Conservation (phyloP, 2,113 vertebrate species). For the Hippocampus abdominalis region DNA sequence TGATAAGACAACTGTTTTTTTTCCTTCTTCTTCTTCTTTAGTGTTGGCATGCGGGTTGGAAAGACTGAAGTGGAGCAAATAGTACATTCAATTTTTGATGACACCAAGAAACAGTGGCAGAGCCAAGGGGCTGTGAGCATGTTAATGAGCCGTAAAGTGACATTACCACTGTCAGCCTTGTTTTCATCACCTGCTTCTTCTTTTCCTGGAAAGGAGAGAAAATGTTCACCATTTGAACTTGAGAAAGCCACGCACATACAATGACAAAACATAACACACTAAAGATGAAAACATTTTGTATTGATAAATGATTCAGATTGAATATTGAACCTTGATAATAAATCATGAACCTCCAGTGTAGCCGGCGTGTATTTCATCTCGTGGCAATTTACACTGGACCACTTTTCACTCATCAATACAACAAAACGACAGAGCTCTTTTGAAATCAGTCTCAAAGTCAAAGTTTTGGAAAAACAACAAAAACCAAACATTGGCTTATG, state of each 20-base stretch:
- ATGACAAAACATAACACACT: constrained; percentile 35
- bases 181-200: constrained; percentile 54
- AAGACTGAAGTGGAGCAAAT: constrained; percentile 47
- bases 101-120: constrained; percentile 43
- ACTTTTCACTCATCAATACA: background rate
- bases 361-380: background rate
- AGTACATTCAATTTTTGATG: constrained; percentile 59
- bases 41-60: constrained; percentile 37
- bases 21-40: constrained; percentile 43
- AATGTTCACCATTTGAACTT: constrained; percentile 33
- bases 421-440: background rate
- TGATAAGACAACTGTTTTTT: constrained; percentile 61
- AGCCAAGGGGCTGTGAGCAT: constrained; percentile 44
- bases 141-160: constrained; percentile 51
- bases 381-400: background rate
- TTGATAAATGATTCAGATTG: constrained; percentile 24
- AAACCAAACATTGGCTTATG: background rate
- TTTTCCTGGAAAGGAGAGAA: constrained; percentile 44
- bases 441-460: background rate
- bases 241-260: constrained; percentile 21
- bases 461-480: background rate
- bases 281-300: constrained; percentile 38
- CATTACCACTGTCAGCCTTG: constrained; percentile 55
- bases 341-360: background rate
- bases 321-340: constrained; percentile 1